Conservation (phyloP, 1,140 invertebrate genomes). For the Euglossa dilemma region DNA sequence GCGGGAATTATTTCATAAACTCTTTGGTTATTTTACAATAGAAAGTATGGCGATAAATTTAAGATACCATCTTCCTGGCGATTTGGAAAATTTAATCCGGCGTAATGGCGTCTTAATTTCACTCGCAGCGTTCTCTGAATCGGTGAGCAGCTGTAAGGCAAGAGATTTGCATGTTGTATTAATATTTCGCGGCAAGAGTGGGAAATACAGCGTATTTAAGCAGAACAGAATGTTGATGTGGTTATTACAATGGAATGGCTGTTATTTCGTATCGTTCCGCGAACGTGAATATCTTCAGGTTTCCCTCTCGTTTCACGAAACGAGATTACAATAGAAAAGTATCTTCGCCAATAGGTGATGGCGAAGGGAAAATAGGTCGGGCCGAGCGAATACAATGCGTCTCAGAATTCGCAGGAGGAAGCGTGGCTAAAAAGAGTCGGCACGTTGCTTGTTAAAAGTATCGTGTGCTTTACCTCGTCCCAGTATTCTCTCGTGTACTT, state of each 20-base stretch:
- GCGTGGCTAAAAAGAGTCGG: background rate
- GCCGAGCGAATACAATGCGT: conserved; percentile 18
- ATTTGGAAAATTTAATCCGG: no score
- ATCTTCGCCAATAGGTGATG: conserved; percentile 33
- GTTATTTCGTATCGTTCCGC: background rate
- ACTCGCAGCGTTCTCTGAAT: no score
- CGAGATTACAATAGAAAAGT: conserved; percentile 33
- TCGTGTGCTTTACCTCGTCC: background rate
- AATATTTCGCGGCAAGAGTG: background rate
- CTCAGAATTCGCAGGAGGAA: conserved; percentile 9
- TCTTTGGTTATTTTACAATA: no score
- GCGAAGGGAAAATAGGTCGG: conserved; percentile 18
- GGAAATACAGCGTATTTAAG: background rate
- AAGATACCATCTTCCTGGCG: no score
- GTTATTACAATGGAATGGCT: conserved; percentile 14
- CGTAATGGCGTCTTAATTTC: no score
- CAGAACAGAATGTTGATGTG: background rate
- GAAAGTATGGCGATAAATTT: no score
- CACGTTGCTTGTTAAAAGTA: conserved; percentile 12
- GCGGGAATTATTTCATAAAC: no score
- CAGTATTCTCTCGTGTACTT: background rate
- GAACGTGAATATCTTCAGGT: conserved; percentile 17
- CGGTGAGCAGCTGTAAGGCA: no score
- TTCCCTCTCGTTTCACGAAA: conserved; percentile 31
- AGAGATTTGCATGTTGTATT: background rate